These are phyloP conservation scores for Drosophila hydei DNA, from an alignment of 1,140 invertebrate genomes.

Conservation along the genomic window DNA sequence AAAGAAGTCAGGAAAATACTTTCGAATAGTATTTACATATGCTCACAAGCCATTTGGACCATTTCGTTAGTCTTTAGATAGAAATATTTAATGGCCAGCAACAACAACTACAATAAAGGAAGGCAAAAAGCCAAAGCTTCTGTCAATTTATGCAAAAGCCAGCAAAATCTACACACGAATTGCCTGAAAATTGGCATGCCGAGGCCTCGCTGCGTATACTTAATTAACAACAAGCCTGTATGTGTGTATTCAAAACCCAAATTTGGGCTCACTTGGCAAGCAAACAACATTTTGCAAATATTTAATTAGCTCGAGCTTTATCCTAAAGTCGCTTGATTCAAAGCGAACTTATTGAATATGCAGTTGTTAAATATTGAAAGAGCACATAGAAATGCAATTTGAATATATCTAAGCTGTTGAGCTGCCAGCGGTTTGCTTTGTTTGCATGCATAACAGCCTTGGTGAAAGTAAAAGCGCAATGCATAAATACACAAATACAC, in stretches of 20 bases:
- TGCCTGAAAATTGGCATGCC: conserved; percentile 48
- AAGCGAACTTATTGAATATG: conserved; percentile 58
- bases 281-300: conserved; percentile 67
- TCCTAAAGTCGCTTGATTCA: conserved; percentile 4
- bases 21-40: conserved; percentile 74
- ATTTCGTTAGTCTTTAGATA: conserved; percentile 59
- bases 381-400: conserved; percentile 58
- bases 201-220: conserved; percentile 67
- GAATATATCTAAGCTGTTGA: conserved; percentile 6
- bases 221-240: conserved; percentile 68
- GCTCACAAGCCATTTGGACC: conserved; percentile 50
- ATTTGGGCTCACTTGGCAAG: conserved; percentile 17
- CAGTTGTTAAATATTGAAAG: conserved; percentile 59
- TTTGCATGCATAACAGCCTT: conserved; percentile 30
- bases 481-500: conserved; percentile 34
- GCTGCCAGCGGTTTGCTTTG: conserved; percentile 6
- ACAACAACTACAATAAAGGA: conserved; percentile 13
- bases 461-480: conserved; percentile 60
- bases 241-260: conserved; percentile 55
- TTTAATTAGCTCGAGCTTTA: conserved; percentile 60
- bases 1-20: conserved; percentile 31
- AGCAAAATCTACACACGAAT: conserved; percentile 60
- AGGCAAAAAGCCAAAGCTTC: conserved; percentile 37
- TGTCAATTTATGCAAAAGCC: conserved; percentile 75
- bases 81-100: conserved; percentile 52